Conservation (phyloP, 2,888 invertebrate genomes). For the Gryllus longicercus region DNA sequence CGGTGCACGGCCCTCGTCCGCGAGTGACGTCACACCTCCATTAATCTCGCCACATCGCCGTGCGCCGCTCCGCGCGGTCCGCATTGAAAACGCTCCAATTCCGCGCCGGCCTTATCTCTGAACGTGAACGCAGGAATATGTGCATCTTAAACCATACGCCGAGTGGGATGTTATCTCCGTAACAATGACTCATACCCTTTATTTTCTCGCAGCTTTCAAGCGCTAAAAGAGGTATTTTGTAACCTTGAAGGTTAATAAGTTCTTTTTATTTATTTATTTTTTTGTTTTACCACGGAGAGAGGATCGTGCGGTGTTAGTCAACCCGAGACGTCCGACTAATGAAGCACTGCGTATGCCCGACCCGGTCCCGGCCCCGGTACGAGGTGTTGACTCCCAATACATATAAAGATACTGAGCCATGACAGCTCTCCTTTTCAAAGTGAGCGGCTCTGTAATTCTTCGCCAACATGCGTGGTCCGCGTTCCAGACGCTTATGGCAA, state of each 20-base stretch:
- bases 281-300: background rate
- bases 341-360: conserved; percentile 17
- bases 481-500: conserved; percentile 8
- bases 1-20: background rate
- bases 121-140: background rate
- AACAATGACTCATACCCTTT: conserved; percentile 1
- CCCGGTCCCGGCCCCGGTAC: background rate
- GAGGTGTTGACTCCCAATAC: conserved; percentile 8
- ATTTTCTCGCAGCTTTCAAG: background rate
- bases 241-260: background rate
- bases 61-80: background rate
- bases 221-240: conserved; percentile 17
- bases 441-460: conserved; percentile 1
- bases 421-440: conserved; percentile 17
- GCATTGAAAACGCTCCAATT: conserved; percentile 5
- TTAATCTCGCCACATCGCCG: background rate
- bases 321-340: background rate
- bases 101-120: background rate
- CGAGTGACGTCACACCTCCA: background rate
- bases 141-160: background rate
- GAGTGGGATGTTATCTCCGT: conserved; percentile 17
- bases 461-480: background rate
- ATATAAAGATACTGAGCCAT: background rate
- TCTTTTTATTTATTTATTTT: background rate
- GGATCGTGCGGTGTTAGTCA: conserved; percentile 1